Percentiles rank a stretch among this genome's conserved stretches.
Evolutionary conservation across 2,113 vertebrate species (phyloP).

Genomic region (Halichoeres trimaculatus): DNA sequence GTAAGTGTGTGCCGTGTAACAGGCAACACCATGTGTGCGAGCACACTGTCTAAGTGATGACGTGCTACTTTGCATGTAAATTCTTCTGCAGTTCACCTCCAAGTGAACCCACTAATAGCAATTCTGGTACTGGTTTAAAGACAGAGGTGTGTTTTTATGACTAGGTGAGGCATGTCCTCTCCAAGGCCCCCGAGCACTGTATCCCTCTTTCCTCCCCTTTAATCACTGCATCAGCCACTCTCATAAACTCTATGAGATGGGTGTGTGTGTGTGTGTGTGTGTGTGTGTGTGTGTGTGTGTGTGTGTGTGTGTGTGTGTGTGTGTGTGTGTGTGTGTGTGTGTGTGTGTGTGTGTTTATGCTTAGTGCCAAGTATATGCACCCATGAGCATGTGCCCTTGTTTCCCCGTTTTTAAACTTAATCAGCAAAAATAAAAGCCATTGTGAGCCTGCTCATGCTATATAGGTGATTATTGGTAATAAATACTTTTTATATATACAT

Average conservation of each 20-base stretch:
- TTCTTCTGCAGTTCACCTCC: constrained; percentile 80
- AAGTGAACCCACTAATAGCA: constrained; percentile 75
- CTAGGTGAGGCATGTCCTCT: constrained; percentile 81
- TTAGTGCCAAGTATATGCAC: constrained; percentile 32
- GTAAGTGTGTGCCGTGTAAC: constrained; percentile 38
- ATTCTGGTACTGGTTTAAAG: constrained; percentile 73
- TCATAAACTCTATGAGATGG: constrained; percentile 81
- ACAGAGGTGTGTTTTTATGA: constrained; percentile 82
- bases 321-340: constrained; percentile 29
- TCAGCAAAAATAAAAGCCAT: constrained; percentile 86
- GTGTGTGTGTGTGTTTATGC: too few relatives aligned
- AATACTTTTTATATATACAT: constrained; percentile 94
- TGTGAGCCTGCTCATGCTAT: constrained; percentile 83
- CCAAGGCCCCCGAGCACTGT: constrained; percentile 82
- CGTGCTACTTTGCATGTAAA: constrained; percentile 81
- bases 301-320: constrained; percentile 21
- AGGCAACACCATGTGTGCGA: constrained; percentile 34
- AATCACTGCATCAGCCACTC: constrained; percentile 83
- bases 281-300: constrained; percentile 39
- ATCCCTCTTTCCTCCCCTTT: constrained; percentile 83
- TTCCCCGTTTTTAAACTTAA: constrained; percentile 84
- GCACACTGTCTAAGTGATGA: constrained; percentile 65
- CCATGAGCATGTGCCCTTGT: constrained; percentile 73
- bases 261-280: constrained; percentile 60
- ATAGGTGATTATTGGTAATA: constrained; percentile 98